Conservation (phyloP, 1,140 invertebrate genomes). For the Lepidotrigona ventralis region DNA sequence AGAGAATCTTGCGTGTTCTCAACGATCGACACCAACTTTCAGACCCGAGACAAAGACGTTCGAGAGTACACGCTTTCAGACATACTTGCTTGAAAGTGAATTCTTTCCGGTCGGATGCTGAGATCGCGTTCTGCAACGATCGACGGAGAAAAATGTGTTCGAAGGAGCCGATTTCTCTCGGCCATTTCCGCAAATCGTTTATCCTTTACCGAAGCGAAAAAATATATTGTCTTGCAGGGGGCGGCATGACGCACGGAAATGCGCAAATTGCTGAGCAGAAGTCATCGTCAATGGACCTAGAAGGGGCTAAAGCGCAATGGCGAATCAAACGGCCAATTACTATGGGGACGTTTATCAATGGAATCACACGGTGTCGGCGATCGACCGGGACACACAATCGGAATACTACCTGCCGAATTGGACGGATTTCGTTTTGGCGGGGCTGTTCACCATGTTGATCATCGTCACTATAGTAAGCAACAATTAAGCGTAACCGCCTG, state of each 20-base stretch:
- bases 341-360: constrained; percentile 61
- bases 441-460: constrained; percentile 74
- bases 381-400: constrained; percentile 39
- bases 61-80: no score
- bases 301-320: constrained; percentile 63
- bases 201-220: not conserved
- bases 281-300: constrained; percentile 58
- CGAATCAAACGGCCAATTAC: constrained; percentile 62
- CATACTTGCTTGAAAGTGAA: no score
- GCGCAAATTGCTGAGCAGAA: constrained; percentile 38
- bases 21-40: not conserved
- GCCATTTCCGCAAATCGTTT: not conserved
- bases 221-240: constrained; percentile 24
- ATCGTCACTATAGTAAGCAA: constrained; percentile 76
- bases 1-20: not conserved
- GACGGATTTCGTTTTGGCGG: constrained; percentile 71
- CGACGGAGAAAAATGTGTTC: no score
- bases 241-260: constrained; percentile 30
- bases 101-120: no score
- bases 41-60: no score
- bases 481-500: not conserved
- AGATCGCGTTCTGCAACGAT: no score
- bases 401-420: constrained; percentile 67
- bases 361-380: constrained; percentile 54
- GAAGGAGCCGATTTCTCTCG: not conserved